Base-by-base conservation (phyloP, 2,888 invertebrate genomes). In the Ophioninae sp. region DNA sequence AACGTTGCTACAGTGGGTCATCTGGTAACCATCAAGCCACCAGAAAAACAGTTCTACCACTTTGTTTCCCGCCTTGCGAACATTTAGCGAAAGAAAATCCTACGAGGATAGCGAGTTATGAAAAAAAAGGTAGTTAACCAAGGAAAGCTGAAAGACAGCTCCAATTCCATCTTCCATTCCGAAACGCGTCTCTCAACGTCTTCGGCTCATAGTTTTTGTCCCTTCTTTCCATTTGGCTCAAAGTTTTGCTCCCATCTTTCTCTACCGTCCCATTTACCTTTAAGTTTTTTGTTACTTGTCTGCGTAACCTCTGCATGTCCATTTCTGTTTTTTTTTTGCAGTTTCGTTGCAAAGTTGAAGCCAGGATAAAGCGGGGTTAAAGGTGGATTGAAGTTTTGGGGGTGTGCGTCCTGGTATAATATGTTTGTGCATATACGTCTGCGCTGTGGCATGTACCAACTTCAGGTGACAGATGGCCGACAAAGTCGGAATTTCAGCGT, bases 391-490 rank as follows among this genome's bases (percentile, higher is more conserved):
- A 50, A 50, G 50, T 50, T 50, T 50, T 50, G 13, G 50, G 50
- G 50, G 50, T 50, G 23, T 67, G 59, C 59, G 23, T 57, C 57
- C 8, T 7, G 65, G 41, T 20, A 62, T 74, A 69, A 68, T 81
- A 77, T 64, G 56, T 57, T 50, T 76, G 75, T 75, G 21, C 20
- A 37, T 70, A 56, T 70, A 57, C 70, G 70, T 57, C 57, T 70
- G 56, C 50, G 65, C 57, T 62, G 30, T 30, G 57, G 75, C 79
- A 70, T 64, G 64, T 64, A 64, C 76, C 44, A 85, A 86, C 81
- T 86, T 86, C 81, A 85, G 85, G 87, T 87, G 86, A 87, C 87
- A 87, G 84, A 87, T 87, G 87, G 87, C 85, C 84, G 85, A 86
- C 87, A 87, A 87, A 87, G 87, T 86, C 85, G 87, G 85, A 87